These are phyloP conservation scores for Macquaria ambigua DNA, from an alignment of 2,113 vertebrate species.

Conservation along the genomic window DNA sequence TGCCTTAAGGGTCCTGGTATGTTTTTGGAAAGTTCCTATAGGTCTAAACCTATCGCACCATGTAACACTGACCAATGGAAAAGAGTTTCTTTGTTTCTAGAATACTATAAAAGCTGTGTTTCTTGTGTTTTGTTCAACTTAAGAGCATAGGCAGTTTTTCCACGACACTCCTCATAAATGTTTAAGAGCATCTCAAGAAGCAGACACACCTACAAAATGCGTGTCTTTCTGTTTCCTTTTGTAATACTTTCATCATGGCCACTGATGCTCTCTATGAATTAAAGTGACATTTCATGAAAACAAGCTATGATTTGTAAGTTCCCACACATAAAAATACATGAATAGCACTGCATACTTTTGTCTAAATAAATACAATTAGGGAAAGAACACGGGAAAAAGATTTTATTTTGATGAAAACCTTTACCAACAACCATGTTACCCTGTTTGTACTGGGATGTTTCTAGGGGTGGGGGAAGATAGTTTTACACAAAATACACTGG, in stretches of 20 bases:
- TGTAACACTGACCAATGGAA: too few relatives aligned
- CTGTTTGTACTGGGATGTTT: too few relatives aligned
- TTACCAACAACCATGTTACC: too few relatives aligned
- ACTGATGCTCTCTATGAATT: not conserved
- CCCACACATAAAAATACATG: not conserved
- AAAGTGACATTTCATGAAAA: not conserved
- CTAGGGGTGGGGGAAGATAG: not conserved
- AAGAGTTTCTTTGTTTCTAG: too few relatives aligned
- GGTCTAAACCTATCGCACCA: too few relatives aligned
- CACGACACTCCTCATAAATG: not conserved
- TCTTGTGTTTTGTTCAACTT: too few relatives aligned
- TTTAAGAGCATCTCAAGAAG: constrained; percentile 3
- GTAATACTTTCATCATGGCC: not conserved
- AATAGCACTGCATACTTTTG: not conserved
- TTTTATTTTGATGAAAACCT: too few relatives aligned
- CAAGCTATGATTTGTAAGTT: not conserved
- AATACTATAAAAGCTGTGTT: too few relatives aligned
- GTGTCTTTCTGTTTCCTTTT: not conserved
- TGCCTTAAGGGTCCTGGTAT: too few relatives aligned
- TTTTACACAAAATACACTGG: not conserved
- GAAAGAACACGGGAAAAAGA: too few relatives aligned
- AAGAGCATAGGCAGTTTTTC: too few relatives aligned
- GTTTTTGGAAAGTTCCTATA: too few relatives aligned
- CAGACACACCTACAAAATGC: not conserved
- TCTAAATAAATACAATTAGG: not conserved